phyloP scores from a whole-genome alignment of 2,888 invertebrate species.

The Diarsia brunnea region DNA sequence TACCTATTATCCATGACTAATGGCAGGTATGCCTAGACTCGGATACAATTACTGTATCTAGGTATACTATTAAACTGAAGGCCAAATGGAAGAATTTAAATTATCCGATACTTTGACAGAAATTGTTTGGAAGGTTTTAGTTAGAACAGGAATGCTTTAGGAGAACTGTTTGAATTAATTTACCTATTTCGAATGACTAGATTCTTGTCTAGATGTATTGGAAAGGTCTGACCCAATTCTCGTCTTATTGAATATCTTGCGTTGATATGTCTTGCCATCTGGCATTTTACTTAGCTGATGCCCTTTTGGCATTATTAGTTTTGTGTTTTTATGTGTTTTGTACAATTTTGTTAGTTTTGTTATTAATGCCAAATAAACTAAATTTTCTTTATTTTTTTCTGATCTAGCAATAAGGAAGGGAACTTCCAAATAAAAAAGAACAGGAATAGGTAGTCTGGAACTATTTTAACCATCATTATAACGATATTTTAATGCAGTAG shows the following conservation, averaged over 20 bases:
- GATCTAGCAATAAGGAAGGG: neutral
- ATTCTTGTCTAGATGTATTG: neutral
- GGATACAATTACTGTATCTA: slow-evolving; percentile 22
- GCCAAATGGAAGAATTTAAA: slow-evolving; percentile 42
- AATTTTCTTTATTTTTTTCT: no score
- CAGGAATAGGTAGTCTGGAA: neutral
- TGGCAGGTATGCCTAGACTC: slow-evolving; percentile 32
- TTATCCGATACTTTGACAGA: slow-evolving; percentile 34
- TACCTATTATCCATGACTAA: slow-evolving; percentile 40
- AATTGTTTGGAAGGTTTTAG: slow-evolving; percentile 21
- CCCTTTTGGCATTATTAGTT: no score
- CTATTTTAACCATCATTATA: neutral
- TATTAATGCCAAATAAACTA: no score
- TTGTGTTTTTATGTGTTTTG: no score
- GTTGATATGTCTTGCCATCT: neutral
- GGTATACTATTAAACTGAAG: slow-evolving; percentile 43
- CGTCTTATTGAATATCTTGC: neutral
- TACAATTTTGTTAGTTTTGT: no score
- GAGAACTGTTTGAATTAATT: neutral
- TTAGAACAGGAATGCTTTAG: neutral
- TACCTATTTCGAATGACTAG: neutral
- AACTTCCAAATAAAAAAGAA: neutral
- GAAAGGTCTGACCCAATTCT: slow-evolving; percentile 10
- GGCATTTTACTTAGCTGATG: no score
- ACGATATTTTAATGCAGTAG: neutral